These are phyloP conservation scores for Andinoacara biseriatus DNA, from an alignment of 2,113 vertebrate genomes.

Conservation along the genomic window DNA sequence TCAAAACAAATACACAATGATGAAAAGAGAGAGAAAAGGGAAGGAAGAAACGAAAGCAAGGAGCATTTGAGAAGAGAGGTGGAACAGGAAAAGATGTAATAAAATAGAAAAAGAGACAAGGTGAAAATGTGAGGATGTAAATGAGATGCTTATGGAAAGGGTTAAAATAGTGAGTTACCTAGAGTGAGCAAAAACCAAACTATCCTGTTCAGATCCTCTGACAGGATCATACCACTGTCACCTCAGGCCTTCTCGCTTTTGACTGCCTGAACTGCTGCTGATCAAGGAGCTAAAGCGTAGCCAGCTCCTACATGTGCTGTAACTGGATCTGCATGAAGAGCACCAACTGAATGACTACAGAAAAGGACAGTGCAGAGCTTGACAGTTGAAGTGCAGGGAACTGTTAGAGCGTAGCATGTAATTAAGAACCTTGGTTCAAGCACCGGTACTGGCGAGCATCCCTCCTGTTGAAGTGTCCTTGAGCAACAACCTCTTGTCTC, in stretches of 20 bases:
- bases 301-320: not conserved
- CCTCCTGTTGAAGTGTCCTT: constrained; percentile 45
- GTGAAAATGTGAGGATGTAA: not conserved
- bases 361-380: not conserved
- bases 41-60: not conserved
- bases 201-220: not conserved
- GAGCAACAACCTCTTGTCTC: constrained; percentile 31
- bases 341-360: constrained; percentile 1
- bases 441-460: constrained; percentile 9
- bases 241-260: constrained; percentile 22
- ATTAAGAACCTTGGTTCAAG: constrained; percentile 39
- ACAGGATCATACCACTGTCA: not conserved
- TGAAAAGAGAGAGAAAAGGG: not conserved
- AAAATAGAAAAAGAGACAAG: not conserved
- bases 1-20: constrained; percentile 49
- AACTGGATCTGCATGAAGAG: constrained; percentile 15
- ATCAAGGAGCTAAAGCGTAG: constrained; percentile 6
- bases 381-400: not conserved
- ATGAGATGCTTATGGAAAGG: constrained; percentile 15
- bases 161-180: not conserved
- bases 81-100: not conserved
- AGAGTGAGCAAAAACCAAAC: not conserved
- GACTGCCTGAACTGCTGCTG: constrained; percentile 18
- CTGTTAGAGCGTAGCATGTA: constrained; percentile 21
- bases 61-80: not conserved